These are phyloP conservation scores for Bedellia somnulentella DNA, from an alignment of 2,888 invertebrate species.

Conservation along the genomic window DNA sequence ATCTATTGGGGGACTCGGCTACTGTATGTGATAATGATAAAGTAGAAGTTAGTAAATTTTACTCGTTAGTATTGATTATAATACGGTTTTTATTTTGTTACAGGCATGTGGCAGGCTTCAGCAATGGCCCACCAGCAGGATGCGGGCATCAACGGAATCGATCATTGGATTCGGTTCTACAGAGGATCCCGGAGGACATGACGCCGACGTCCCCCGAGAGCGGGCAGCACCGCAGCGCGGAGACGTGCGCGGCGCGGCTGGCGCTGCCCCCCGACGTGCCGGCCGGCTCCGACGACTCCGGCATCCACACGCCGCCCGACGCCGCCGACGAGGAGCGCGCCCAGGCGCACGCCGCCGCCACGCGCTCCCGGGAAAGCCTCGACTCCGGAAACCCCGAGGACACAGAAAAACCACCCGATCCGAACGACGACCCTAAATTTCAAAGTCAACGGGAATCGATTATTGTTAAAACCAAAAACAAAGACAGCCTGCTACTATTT, in stretches of 20 bases:
- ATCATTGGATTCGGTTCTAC: constrained; percentile 86
- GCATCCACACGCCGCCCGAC: constrained; percentile 60
- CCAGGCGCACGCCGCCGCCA: constrained; percentile 38
- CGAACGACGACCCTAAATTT: constrained; percentile 29
- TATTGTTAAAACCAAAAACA: constrained; percentile 47
- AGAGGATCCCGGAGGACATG: constrained; percentile 84
- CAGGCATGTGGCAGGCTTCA: constrained; percentile 53
- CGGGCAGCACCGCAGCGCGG: constrained; percentile 35
- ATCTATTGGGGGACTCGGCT: too few relatives aligned
- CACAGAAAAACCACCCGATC: constrained; percentile 52
- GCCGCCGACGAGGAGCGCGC: constrained; percentile 41
- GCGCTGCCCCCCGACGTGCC: constrained; percentile 49
- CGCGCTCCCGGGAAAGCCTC: constrained; percentile 73
- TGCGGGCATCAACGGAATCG: constrained; percentile 84
- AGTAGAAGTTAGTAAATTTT: too few relatives aligned
- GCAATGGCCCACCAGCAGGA: constrained; percentile 48
- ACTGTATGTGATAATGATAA: too few relatives aligned
- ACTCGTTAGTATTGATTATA: too few relatives aligned
- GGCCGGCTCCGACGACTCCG: constrained; percentile 78
- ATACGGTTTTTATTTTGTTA: constrained; percentile 28
- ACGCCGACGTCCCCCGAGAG: constrained; percentile 57
- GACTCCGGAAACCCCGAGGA: constrained; percentile 70
- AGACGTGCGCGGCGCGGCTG: constrained; percentile 58
- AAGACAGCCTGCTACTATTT: constrained; percentile 79
- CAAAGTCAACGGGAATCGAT: constrained; percentile 31